A percentile compares a stretch with the other conserved stretches of the same genome.
phyloP scores from a whole-genome alignment of 2,113 vertebrate species.

The Oncorhynchus masou region DNA sequence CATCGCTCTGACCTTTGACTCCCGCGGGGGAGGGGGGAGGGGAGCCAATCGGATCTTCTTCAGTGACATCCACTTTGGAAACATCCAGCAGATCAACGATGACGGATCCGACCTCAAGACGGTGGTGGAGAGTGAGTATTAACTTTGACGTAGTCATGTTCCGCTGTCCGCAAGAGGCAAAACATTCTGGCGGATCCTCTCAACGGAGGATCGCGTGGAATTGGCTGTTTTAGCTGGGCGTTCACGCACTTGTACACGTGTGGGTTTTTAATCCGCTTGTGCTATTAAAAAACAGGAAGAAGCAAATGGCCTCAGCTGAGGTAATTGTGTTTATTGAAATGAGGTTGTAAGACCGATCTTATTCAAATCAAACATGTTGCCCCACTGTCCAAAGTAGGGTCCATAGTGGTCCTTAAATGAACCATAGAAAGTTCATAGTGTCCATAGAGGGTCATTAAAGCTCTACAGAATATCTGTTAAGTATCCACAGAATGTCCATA shows the following conservation, averaged over 20 bases:
- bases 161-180: background rate
- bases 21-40: conserved; percentile 80
- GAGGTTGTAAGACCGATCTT: conserved; percentile 1
- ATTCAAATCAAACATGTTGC: background rate
- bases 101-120: conserved; percentile 87
- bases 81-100: conserved; percentile 96
- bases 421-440: too few species aligned
- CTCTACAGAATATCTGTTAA: background rate
- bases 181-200: background rate
- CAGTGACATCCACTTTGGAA: conserved; percentile 98
- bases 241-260: background rate
- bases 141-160: background rate
- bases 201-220: background rate
- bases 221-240: background rate
- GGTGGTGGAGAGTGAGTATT: conserved; percentile 91
- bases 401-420: too few species aligned
- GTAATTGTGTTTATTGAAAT: conserved; percentile 29
- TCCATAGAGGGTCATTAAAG: background rate
- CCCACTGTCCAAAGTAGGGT: too few species aligned
- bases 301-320: background rate
- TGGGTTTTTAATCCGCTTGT: background rate
- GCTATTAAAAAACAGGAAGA: background rate
- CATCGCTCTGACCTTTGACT: conserved; percentile 93
- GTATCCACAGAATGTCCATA: background rate
- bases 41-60: conserved; percentile 93